These are phyloP conservation scores for Bathynomus jamesi DNA, from an alignment of 1,140 invertebrate genomes.

Conservation along the genomic window DNA sequence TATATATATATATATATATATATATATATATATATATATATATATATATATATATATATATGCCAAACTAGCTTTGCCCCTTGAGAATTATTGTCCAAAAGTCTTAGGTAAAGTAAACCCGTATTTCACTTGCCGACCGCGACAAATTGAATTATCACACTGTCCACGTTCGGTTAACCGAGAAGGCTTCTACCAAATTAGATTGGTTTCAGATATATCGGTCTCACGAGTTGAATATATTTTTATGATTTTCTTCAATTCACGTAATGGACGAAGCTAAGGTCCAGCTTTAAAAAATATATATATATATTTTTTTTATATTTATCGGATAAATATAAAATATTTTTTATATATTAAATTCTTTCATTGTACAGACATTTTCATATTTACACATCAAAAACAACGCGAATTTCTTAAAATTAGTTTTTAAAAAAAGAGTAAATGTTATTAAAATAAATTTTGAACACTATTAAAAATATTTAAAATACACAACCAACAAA, in stretches of 20 bases:
- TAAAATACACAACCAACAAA: too few relatives aligned
- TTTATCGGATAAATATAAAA: background rate
- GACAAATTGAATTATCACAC: background rate
- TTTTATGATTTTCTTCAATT: constrained; percentile 2
- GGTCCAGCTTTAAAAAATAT: background rate
- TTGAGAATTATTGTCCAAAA: too few relatives aligned
- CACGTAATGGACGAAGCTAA: background rate
- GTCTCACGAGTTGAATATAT: background rate
- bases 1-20: too few relatives aligned
- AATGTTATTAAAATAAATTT: too few relatives aligned
- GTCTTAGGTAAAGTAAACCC: background rate
- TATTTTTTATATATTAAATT: background rate
- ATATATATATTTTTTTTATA: background rate
- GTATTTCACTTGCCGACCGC: background rate
- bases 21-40: too few relatives aligned
- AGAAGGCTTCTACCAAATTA: background rate
- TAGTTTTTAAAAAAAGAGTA: too few relatives aligned
- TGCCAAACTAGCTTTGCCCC: too few relatives aligned
- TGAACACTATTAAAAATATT: too few relatives aligned
- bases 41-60: too few relatives aligned
- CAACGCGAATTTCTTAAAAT: too few relatives aligned
- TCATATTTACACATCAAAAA: too few relatives aligned
- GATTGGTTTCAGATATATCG: background rate
- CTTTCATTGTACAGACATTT: too few relatives aligned
- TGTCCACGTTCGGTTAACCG: background rate